phyloP scores from a whole-genome alignment of 92 coral and sea anemone species.

The Blastomussa wellsi region DNA sequence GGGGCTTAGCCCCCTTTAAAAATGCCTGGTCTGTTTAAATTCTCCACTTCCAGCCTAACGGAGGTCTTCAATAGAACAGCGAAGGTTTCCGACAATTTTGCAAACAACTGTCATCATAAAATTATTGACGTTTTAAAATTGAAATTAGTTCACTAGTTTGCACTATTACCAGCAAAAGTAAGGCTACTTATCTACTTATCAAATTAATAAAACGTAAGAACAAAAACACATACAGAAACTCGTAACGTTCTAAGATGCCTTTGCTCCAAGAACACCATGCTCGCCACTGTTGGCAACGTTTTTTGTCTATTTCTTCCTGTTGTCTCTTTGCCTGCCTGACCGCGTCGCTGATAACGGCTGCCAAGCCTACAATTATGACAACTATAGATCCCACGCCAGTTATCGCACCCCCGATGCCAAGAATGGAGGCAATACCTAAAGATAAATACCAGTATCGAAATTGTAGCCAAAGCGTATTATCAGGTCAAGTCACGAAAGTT shows the following conservation, averaged over 20 bases:
- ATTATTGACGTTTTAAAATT: no score
- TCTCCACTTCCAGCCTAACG: no score
- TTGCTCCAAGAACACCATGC: constrained; percentile 1
- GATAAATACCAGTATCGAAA: not conserved
- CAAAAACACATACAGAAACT: not conserved
- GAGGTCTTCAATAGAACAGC: no score
- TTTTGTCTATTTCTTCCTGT: not conserved
- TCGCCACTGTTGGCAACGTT: not conserved
- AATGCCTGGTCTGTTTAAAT: no score
- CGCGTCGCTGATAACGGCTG: not conserved
- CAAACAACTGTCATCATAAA: no score
- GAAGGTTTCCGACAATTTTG: no score
- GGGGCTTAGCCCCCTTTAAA: no score
- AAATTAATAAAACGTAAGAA: not conserved
- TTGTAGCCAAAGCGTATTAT: no score
- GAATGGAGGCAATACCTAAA: not conserved
- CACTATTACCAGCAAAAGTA: no score
- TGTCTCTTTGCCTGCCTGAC: not conserved
- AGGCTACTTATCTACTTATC: no score
- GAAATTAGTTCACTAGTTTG: no score
- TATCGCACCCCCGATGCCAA: not conserved
- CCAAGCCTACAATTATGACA: not conserved
- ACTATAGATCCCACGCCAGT: not conserved
- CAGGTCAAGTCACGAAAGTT: not conserved
- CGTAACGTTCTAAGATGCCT: not conserved